These are phyloP conservation scores for Microtus montanus DNA, from an alignment of 2,113 vertebrate species.

Conservation along the genomic window DNA sequence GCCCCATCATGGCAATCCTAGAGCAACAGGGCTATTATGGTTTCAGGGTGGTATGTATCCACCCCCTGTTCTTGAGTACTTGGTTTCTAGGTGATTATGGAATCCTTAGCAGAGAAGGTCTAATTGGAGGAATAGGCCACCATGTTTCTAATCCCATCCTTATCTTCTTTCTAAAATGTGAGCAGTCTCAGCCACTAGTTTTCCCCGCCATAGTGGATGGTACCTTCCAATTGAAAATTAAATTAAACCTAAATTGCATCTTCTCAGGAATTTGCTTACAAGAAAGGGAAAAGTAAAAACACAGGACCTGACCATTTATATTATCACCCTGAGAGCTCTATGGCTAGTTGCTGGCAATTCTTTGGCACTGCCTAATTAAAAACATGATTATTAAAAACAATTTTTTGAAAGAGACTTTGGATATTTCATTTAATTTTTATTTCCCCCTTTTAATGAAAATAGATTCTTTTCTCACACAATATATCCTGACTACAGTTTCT, in stretches of 20 bases:
- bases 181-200: not conserved
- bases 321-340: not conserved
- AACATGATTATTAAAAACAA: not conserved
- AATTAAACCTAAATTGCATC: not conserved
- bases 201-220: not conserved
- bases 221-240: not conserved
- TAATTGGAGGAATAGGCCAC: not conserved
- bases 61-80: not conserved
- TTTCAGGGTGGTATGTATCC: not conserved
- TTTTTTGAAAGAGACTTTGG: not conserved
- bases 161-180: not conserved
- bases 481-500: not conserved
- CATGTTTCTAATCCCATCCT: not conserved
- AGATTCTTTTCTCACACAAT: not conserved
- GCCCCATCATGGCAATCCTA: no score
- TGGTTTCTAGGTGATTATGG: not conserved
- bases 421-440: not conserved
- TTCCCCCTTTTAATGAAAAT: not conserved
- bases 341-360: not conserved
- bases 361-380: not conserved
- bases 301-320: not conserved
- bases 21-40: no score
- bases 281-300: not conserved
- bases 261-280: not conserved
- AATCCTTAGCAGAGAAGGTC: not conserved